phyloP scores from a whole-genome alignment of 30 jellyfish, hydroid and myxozoan genomes.

The Catostylus mosaicus region DNA sequence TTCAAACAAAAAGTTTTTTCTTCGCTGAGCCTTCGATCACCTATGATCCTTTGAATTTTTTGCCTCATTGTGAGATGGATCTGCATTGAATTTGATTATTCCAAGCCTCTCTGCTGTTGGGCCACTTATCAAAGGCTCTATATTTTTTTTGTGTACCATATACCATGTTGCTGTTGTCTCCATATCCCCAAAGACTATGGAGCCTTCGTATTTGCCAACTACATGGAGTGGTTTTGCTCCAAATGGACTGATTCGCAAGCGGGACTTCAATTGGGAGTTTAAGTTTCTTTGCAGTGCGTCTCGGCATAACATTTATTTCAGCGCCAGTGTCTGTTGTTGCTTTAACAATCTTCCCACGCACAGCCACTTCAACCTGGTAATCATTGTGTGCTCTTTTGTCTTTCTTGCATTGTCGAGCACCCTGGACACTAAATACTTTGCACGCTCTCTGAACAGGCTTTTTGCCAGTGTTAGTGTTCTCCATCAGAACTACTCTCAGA shows the following conservation, averaged over 20 bases:
- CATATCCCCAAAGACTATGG: constrained; percentile 16
- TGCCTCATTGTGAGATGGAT: not conserved
- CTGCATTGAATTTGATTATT: constrained; percentile 7
- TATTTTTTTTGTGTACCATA: constrained; percentile 12
- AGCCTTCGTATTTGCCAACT: constrained; percentile 36
- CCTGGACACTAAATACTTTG: constrained; percentile 18
- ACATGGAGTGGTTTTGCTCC: constrained; percentile 38
- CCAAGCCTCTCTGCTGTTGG: constrained; percentile 45
- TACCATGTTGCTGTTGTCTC: constrained; percentile 33
- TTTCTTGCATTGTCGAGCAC: constrained; percentile 9
- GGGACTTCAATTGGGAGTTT: constrained; percentile 19
- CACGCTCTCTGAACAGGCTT: constrained; percentile 9
- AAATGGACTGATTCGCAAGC: constrained; percentile 18
- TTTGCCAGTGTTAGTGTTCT: constrained; percentile 5
- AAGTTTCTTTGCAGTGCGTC: constrained; percentile 19
- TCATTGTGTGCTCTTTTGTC: not conserved
- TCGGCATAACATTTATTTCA: constrained; percentile 27
- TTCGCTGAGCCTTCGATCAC: not conserved
- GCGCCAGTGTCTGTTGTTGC: constrained; percentile 46
- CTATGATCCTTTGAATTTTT: not conserved
- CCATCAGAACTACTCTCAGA: constrained; percentile 28
- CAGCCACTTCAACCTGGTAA: constrained; percentile 27
- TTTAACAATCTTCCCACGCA: not conserved
- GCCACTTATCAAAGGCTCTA: constrained; percentile 42
- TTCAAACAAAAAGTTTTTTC: not conserved